Conservation (phyloP, 2,888 invertebrate genomes). For the Leptura quadrifasciata region DNA sequence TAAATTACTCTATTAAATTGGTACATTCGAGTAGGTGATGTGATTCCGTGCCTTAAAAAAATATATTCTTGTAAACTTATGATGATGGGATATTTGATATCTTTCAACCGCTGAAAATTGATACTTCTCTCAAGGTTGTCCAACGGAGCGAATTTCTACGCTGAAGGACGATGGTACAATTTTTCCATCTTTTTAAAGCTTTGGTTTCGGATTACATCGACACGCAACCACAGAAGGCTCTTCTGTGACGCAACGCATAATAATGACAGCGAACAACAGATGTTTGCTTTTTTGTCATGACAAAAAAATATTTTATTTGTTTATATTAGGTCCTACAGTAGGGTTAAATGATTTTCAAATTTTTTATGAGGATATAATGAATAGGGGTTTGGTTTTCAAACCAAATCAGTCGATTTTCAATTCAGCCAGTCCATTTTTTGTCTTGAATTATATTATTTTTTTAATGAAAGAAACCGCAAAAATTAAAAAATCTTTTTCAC, state of each 20-base stretch:
- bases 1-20: too few relatives aligned
- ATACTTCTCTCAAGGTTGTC: background rate
- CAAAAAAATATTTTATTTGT: background rate
- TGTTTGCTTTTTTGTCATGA: background rate
- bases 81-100: constrained; percentile 11
- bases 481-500: too few relatives aligned
- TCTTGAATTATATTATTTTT: too few relatives aligned
- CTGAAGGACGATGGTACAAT: constrained; percentile 4
- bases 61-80: background rate
- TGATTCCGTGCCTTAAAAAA: background rate
- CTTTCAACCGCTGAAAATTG: constrained; percentile 21
- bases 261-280: background rate
- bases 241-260: background rate
- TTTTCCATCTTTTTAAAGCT: background rate
- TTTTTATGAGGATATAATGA: too few relatives aligned
- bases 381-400: too few relatives aligned
- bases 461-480: too few relatives aligned
- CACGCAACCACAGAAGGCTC: too few relatives aligned
- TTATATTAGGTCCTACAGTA: background rate
- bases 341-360: background rate
- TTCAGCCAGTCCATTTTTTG: too few relatives aligned
- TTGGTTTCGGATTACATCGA: background rate
- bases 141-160: background rate
- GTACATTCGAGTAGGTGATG: background rate
- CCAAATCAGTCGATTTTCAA: too few relatives aligned